phyloP scores from a whole-genome alignment of 2,797 vertebrate species.

The Mus caroli region DNA sequence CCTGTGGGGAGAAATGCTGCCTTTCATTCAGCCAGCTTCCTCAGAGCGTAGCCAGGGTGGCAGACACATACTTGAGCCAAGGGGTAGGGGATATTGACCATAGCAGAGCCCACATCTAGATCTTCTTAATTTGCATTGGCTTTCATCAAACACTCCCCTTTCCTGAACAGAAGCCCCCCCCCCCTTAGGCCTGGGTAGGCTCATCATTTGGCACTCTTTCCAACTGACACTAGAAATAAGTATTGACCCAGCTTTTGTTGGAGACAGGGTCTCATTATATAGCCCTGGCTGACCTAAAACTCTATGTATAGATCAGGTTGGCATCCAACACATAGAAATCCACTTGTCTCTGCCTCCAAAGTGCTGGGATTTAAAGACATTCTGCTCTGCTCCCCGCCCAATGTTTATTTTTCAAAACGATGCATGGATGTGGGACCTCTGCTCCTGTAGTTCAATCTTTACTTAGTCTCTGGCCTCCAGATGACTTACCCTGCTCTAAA shows the following conservation, averaged over 20 bases:
- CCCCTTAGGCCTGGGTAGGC: no score
- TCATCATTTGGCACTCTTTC: neutral
- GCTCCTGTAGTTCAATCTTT: neutral
- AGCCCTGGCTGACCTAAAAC: no score
- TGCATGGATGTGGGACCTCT: neutral
- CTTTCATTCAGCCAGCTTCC: neutral
- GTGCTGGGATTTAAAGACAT: neutral
- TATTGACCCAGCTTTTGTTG: neutral
- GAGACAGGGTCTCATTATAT: no score
- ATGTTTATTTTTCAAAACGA: neutral
- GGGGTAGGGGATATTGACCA: neutral
- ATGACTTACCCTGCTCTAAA: neutral
- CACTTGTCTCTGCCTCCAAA: neutral
- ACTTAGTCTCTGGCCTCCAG: neutral
- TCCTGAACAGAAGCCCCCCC: neutral
- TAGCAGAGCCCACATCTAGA: neutral
- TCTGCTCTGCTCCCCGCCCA: neutral
- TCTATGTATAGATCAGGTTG: neutral
- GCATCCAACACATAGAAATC: neutral
- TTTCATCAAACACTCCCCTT: neutral
- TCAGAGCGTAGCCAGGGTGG: neutral
- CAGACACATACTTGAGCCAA: neutral
- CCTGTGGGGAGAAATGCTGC: neutral
- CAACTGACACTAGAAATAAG: neutral
- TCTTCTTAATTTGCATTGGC: neutral